Evolutionary conservation across 2,888 invertebrate species (phyloP).

Genomic region (Agrochola circellaris): DNA sequence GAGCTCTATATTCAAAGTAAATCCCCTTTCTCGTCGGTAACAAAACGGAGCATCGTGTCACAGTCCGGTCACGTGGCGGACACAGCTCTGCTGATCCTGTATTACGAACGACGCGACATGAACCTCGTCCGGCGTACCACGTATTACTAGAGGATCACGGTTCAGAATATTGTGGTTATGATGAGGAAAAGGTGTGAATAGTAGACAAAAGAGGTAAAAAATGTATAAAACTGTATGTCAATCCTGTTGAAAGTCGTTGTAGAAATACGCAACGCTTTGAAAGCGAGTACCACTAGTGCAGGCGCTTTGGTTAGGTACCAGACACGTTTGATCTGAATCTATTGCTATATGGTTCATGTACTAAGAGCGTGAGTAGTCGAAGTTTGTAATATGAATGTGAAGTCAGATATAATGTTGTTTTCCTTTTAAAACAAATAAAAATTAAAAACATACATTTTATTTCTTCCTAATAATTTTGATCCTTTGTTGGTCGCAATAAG

Average conservation of each 20-base stretch:
- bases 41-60: conserved; percentile 2
- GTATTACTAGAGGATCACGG: conserved; percentile 25
- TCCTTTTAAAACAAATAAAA: background rate
- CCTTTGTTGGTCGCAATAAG: background rate
- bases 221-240: background rate
- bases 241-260: background rate
- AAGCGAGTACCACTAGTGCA: background rate
- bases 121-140: conserved; percentile 2
- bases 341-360: too few relatives aligned
- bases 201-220: background rate
- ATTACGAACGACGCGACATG: conserved; percentile 42
- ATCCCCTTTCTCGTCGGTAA: conserved; percentile 20
- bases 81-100: conserved; percentile 54
- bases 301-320: too few relatives aligned
- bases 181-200: conserved; percentile 11
- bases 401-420: too few relatives aligned
- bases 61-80: conserved; percentile 53
- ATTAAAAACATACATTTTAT: background rate
- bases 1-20: conserved; percentile 35
- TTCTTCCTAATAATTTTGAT: background rate
- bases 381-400: too few relatives aligned
- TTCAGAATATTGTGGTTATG: conserved; percentile 15
- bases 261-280: background rate
- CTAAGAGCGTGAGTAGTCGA: too few relatives aligned
- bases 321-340: too few relatives aligned